phyloP scores from a whole-genome alignment of 1,140 invertebrate species.

The Drosophila kikkawai region DNA sequence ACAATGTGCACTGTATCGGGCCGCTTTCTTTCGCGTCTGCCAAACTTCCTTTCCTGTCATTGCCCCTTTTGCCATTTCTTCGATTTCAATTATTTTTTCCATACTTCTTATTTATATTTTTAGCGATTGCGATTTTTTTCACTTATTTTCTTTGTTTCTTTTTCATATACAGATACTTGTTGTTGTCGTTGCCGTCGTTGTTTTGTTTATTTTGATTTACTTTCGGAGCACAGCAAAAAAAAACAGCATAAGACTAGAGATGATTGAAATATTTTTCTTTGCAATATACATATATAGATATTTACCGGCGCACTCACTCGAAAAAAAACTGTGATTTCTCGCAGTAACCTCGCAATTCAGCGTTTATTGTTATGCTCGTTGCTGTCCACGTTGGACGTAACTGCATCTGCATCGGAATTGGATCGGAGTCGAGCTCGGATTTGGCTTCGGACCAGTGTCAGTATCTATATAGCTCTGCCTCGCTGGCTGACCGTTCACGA shows the following conservation, averaged over 20 bases:
- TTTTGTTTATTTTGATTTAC: conserved; percentile 9
- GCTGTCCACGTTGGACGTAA: conserved; percentile 27
- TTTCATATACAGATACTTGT: not conserved
- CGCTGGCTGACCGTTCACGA: conserved; percentile 73
- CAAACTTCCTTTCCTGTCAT: conserved; percentile 13
- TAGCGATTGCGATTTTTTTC: conserved; percentile 14
- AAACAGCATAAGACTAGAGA: conserved; percentile 9
- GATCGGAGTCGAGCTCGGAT: conserved; percentile 16
- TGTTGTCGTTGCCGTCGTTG: conserved; percentile 14
- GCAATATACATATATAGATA: conserved; percentile 5
- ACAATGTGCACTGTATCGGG: not conserved
- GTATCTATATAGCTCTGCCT: conserved; percentile 34
- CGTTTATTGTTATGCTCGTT: conserved; percentile 12
- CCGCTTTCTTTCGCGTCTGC: conserved; percentile 47
- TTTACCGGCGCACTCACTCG: conserved; percentile 50
- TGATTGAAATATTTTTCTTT: conserved; percentile 13
- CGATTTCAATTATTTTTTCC: conserved; percentile 25
- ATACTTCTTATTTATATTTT: conserved; percentile 24
- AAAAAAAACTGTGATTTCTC: conserved; percentile 43
- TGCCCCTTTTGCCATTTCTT: conserved; percentile 21
- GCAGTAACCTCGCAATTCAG: conserved; percentile 18
- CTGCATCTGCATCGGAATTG: conserved; percentile 17
- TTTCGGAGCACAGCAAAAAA: conserved; percentile 36
- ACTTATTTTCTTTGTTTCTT: conserved; percentile 28
- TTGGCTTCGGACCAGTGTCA: conserved; percentile 17